Conservation (phyloP, 1,140 invertebrate genomes). For the Latrodectus geometricus region DNA sequence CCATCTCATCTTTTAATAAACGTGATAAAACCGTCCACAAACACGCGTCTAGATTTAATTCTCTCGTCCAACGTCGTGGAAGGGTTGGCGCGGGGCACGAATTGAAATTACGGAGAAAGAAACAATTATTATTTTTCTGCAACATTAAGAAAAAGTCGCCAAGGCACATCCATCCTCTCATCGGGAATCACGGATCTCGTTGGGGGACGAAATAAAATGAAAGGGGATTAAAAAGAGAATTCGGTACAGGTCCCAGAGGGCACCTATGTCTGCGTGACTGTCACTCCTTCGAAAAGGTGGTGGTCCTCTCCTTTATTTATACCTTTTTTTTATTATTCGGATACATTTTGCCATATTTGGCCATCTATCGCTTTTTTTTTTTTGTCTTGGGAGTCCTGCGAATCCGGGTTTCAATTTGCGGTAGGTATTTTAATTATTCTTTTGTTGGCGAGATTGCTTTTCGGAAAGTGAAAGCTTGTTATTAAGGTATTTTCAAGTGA, state of each 20-base stretch:
- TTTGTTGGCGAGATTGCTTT: too few species aligned
- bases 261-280: conserved; percentile 51
- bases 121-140: conserved; percentile 56
- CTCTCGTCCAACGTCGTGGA: neutral
- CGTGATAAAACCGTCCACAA: conserved; percentile 46
- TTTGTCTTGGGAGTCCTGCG: neutral
- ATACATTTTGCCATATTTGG: conserved; percentile 35
- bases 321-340: conserved; percentile 2
- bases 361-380: conserved; percentile 18
- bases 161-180: conserved; percentile 9
- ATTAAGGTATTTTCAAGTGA: too few species aligned
- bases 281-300: conserved; percentile 44
- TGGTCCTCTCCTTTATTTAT: conserved; percentile 7
- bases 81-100: neutral
- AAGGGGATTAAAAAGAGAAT: conserved; percentile 25
- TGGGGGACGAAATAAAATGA: conserved; percentile 33
- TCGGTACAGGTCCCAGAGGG: conserved; percentile 8
- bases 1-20: conserved; percentile 17
- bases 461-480: too few species aligned
- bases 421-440: too few species aligned
- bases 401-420: neutral
- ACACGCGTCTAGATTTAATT: conserved; percentile 45
- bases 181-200: conserved; percentile 57
- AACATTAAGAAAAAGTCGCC: conserved; percentile 58
- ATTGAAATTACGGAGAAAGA: conserved; percentile 36